These are phyloP conservation scores for Beris chalybata DNA, from an alignment of 2,888 invertebrate species.

Conservation along the genomic window DNA sequence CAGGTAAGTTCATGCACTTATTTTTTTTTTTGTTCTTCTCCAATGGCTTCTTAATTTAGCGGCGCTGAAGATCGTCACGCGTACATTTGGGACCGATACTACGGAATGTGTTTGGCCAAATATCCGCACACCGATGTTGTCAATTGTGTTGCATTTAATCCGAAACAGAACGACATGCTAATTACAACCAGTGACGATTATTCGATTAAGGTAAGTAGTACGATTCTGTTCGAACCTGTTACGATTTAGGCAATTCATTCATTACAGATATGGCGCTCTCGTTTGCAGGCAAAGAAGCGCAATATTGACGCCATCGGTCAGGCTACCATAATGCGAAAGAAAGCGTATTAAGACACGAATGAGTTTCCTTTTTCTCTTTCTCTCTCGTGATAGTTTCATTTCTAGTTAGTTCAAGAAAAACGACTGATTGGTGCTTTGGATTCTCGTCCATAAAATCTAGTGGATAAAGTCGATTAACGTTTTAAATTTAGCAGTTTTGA, in stretches of 20 bases:
- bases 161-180: slow-evolving; percentile 75
- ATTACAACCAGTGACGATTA: slow-evolving; percentile 82
- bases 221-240: neutral
- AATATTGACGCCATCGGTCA: slow-evolving; percentile 3
- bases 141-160: slow-evolving; percentile 84
- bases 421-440: no score
- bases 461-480: no score
- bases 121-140: slow-evolving; percentile 79
- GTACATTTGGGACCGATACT: slow-evolving; percentile 83
- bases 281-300: slow-evolving; percentile 9
- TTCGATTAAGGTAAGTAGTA: slow-evolving; percentile 63
- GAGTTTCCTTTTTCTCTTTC: no score
- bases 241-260: neutral
- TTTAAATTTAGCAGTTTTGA: no score
- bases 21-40: slow-evolving; percentile 39
- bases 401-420: no score
- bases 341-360: neutral
- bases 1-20: slow-evolving; percentile 61
- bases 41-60: slow-evolving; percentile 54
- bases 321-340: slow-evolving; percentile 2
- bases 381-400: no score
- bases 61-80: slow-evolving; percentile 83
- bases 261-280: slow-evolving; percentile 16
- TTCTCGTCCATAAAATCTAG: no score
- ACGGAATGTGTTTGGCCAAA: slow-evolving; percentile 74